These are phyloP conservation scores for Tillus elongatus DNA, from an alignment of 2,888 invertebrate species.

Conservation along the genomic window DNA sequence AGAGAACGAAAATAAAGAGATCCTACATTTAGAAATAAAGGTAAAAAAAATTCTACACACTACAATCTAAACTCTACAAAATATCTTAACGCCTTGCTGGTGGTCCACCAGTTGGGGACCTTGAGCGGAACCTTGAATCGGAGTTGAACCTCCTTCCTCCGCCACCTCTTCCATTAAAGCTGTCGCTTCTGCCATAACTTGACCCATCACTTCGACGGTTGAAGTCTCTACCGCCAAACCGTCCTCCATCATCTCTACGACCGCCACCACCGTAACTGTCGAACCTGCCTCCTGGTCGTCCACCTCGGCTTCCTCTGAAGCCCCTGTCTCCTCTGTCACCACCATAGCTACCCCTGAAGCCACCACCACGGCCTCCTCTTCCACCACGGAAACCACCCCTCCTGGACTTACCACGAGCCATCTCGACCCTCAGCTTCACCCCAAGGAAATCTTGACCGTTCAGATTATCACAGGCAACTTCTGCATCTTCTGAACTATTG, in stretches of 20 bases:
- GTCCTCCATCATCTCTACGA: slow-evolving; percentile 17
- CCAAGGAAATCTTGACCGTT: slow-evolving; percentile 83
- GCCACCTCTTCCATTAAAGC: slow-evolving; percentile 13
- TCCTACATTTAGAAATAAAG: not conserved
- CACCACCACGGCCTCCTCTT: slow-evolving; percentile 47
- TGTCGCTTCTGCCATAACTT: slow-evolving; percentile 24
- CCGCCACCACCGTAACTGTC: slow-evolving; percentile 21
- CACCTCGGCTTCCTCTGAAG: slow-evolving; percentile 23
- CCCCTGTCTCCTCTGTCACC: slow-evolving; percentile 33
- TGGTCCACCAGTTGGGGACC: slow-evolving; percentile 26
- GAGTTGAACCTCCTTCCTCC: slow-evolving; percentile 20
- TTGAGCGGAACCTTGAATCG: slow-evolving; percentile 28
- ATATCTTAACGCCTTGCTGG: slow-evolving; percentile 22
- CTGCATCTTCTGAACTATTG: slow-evolving; percentile 79
- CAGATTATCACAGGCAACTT: slow-evolving; percentile 79
- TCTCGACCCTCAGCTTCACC: slow-evolving; percentile 78
- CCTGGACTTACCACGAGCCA: slow-evolving; percentile 72
- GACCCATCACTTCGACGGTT: slow-evolving; percentile 39
- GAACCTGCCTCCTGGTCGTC: slow-evolving; percentile 22
- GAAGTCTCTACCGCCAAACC: slow-evolving; percentile 25
- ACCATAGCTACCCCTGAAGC: slow-evolving; percentile 36
- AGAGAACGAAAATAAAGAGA: no score
- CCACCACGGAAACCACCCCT: slow-evolving; percentile 51
- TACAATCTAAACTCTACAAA: not conserved
- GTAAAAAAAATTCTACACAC: not conserved